A percentile compares a stretch with the other conserved stretches of the same genome.
phyloP scores from a whole-genome alignment of 2,113 vertebrate species.

The Nematolebias whitei region DNA sequence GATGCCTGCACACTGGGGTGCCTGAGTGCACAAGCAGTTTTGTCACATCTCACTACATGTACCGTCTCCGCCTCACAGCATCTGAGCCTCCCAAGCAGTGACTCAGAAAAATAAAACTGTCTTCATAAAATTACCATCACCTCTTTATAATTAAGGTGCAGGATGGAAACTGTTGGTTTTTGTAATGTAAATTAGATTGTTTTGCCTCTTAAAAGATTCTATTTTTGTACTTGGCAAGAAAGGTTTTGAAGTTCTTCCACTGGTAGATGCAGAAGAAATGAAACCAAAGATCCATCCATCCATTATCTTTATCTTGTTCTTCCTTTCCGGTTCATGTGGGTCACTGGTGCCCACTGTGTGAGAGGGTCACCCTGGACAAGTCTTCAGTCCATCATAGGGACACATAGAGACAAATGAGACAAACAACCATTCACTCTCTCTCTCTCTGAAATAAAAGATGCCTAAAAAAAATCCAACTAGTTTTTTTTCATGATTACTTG shows the following conservation, averaged over 20 bases:
- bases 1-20: slow-evolving; percentile 46
- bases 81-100: slow-evolving; percentile 31
- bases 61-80: slow-evolving; percentile 30
- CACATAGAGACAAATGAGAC: no score
- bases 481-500: no score
- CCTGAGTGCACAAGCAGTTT: slow-evolving; percentile 34
- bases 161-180: slow-evolving; percentile 6
- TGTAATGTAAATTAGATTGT: slow-evolving; percentile 37
- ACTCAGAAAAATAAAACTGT: slow-evolving; percentile 33
- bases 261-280: no score
- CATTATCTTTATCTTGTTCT: no score
- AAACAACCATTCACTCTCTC: no score
- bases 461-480: no score
- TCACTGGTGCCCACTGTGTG: no score
- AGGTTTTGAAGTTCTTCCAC: background rate
- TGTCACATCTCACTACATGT: slow-evolving; percentile 63
- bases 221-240: background rate
- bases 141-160: slow-evolving; percentile 52
- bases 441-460: no score
- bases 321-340: no score
- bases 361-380: no score
- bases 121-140: slow-evolving; percentile 21
- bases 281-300: no score
- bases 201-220: slow-evolving; percentile 11
- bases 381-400: no score